phyloP scores from a whole-genome alignment of 2,113 vertebrate genomes.

The Centropus bengalensis region DNA sequence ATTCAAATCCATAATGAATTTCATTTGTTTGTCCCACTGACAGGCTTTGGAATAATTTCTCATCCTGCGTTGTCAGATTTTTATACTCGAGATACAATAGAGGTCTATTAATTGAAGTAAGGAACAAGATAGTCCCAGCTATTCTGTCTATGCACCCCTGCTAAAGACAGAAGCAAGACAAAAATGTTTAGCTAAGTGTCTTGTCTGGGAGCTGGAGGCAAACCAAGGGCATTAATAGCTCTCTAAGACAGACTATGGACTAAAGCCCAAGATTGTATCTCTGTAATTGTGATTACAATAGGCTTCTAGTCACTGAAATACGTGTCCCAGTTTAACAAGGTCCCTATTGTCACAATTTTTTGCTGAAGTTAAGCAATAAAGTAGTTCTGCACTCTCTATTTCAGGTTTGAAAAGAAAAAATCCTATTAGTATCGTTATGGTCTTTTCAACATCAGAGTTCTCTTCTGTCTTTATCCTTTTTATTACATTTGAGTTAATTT shows the following conservation, averaged over 20 bases:
- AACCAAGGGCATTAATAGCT: conserved; percentile 41
- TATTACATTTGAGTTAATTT: neutral
- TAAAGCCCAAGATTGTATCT: conserved; percentile 22
- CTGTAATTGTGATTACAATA: conserved; percentile 27
- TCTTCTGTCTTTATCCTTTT: neutral
- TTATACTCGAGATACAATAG: conserved; percentile 41
- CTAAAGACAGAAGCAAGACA: conserved; percentile 11
- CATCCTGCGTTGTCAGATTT: conserved; percentile 25
- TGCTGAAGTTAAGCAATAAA: neutral
- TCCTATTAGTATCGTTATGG: neutral
- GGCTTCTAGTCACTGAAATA: conserved; percentile 23
- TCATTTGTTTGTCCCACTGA: conserved; percentile 16
- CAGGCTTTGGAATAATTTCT: conserved; percentile 19
- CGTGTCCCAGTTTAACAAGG: neutral
- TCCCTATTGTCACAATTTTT: neutral
- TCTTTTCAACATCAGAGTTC: neutral
- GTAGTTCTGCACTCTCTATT: neutral
- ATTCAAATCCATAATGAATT: conserved; percentile 42
- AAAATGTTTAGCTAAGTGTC: conserved; percentile 42
- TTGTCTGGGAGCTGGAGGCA: conserved; percentile 40
- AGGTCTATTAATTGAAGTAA: conserved; percentile 63
- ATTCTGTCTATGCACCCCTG: neutral
- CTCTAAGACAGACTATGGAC: conserved; percentile 37
- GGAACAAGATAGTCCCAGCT: conserved; percentile 43
- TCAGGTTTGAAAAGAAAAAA: neutral